Evolutionary conservation across 1,140 invertebrate species (phyloP), one percentile per base, ranked within the genome.

Genomic region (Lasioglossum baleicum): DNA sequence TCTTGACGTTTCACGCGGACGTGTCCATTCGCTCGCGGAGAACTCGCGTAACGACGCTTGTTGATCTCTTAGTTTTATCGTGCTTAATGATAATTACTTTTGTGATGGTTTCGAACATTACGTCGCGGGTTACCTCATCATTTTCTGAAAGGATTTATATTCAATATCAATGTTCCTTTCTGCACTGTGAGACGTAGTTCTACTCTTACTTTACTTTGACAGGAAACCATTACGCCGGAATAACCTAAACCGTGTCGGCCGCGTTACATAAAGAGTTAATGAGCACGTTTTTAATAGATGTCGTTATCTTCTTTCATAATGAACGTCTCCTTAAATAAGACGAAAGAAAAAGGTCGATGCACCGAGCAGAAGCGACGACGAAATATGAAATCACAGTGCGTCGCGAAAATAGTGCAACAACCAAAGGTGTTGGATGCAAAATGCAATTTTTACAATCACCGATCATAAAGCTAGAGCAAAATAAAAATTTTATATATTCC

Each of bases 201-300:
- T 26, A 56, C 61, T 42, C 44, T 75, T 75, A 56, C n/a, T 42
- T 56, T 40, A 42, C 61, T 75, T 42, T 8, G 61, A 53, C 31
- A 42, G 31, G 63, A 53, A 42, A 75, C 61, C 8, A 56, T 75
- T 51, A n/a, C 31, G 48, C 44, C 40, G 60, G 11, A 65, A 60
- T 61, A 76, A 76, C 68, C 17, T 61, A 70, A 61, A 22, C 22
- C 20, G n/a, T 35, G 26, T 51, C 26, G 51, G 74, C 1, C 26
- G 48, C 22, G 66, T 77, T 77, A 78, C 15, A 56, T 65, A 65
- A 72, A 72, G 31, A 26, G n/a, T 51, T 72, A 65, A 72, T 56
- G 44, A 65, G 40, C 35, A 22, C 15, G 42, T 63, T 72, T 78
- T 72, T 65, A 63, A 72, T 72, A 48, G 26, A 22, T 44, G 35